phyloP scores from a whole-genome alignment of 1,140 invertebrate genomes.

The Drosophila carrolli region DNA sequence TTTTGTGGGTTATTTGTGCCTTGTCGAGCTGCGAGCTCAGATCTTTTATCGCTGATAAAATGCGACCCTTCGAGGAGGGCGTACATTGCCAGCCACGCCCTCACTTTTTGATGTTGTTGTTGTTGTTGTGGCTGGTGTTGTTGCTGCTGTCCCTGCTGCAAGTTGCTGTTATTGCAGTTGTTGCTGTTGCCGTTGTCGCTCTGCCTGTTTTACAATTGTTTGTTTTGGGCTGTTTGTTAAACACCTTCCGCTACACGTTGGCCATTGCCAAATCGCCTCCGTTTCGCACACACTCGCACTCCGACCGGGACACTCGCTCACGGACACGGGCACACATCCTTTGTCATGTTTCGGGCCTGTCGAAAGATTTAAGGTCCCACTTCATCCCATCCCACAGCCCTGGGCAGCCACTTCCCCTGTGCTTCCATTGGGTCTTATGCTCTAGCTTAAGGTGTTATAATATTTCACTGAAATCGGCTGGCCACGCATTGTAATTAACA shows the following conservation, averaged over 20 bases:
- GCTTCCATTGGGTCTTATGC: background rate
- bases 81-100: slow-evolving; percentile 63
- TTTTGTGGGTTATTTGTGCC: slow-evolving; percentile 68
- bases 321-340: slow-evolving; percentile 61
- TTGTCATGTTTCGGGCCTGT: slow-evolving; percentile 77
- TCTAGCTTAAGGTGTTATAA: background rate
- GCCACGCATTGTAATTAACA: background rate
- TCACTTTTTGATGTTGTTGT: slow-evolving; percentile 12
- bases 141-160: background rate
- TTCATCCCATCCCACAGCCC: slow-evolving; percentile 25
- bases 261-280: slow-evolving; percentile 57
- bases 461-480: background rate
- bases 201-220: slow-evolving; percentile 78
- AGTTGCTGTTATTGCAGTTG: slow-evolving; percentile 12
- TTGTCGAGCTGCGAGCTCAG: slow-evolving; percentile 35
- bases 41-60: slow-evolving; percentile 80
- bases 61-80: slow-evolving; percentile 57
- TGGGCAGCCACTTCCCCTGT: slow-evolving; percentile 19
- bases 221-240: slow-evolving; percentile 83
- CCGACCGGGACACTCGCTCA: slow-evolving; percentile 14
- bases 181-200: slow-evolving; percentile 45
- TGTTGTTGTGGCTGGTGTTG: background rate
- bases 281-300: slow-evolving; percentile 39
- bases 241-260: slow-evolving; percentile 82
- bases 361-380: slow-evolving; percentile 70